Percentiles rank a stretch among this genome's conserved stretches.
These are phyloP conservation scores for Antheraea mylitta DNA, from an alignment of 1,140 invertebrate species.

Conservation along the genomic window DNA sequence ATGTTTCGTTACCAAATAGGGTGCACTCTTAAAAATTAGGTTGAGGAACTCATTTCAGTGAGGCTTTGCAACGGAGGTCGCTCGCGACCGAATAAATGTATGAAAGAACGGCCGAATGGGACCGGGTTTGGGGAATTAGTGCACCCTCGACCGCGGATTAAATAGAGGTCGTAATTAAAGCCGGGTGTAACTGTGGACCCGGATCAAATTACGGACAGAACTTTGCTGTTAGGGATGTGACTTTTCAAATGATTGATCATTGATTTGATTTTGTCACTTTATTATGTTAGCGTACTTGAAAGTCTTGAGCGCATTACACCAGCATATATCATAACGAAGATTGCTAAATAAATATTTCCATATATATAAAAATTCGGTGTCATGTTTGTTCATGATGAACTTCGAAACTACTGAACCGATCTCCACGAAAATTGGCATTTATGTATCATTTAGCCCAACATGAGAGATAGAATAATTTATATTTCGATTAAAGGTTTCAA, in stretches of 20 bases:
- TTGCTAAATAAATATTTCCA: no score
- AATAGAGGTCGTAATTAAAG: slow-evolving; percentile 15
- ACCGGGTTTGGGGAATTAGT: slow-evolving; percentile 15
- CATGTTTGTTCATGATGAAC: no score
- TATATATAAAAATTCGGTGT: no score
- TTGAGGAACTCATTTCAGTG: neutral
- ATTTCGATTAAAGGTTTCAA: no score
- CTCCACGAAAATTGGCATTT: no score
- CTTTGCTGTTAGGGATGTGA: slow-evolving; percentile 4
- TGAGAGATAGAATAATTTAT: no score
- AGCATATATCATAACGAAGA: no score
- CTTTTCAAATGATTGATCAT: neutral
- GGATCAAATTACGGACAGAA: slow-evolving; percentile 12
- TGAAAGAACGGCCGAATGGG: slow-evolving; percentile 10
- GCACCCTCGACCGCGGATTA: slow-evolving; percentile 11
- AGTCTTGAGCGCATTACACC: no score
- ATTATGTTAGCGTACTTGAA: no score
- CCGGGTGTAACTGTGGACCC: slow-evolving; percentile 14
- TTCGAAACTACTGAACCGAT: no score
- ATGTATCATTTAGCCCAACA: no score
- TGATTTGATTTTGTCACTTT: no score
- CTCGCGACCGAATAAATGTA: slow-evolving; percentile 7
- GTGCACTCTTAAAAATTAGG: neutral
- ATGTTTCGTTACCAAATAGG: neutral
- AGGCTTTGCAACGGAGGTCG: neutral